phyloP scores from a whole-genome alignment of 2,113 vertebrate species.

The Climacteris rufus region DNA sequence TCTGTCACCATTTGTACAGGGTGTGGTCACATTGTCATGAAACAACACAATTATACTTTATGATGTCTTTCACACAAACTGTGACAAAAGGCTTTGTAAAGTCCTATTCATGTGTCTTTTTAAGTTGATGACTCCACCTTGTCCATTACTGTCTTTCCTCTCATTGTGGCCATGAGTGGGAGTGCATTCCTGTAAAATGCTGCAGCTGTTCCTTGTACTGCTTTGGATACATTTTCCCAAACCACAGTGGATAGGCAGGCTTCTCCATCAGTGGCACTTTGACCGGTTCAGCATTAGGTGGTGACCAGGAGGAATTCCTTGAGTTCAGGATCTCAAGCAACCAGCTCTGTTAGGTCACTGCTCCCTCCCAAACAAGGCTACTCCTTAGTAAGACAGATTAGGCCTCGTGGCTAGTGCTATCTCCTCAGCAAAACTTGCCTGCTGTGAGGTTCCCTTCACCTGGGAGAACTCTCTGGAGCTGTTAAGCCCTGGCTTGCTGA shows the following conservation, averaged over 20 bases:
- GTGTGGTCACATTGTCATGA: slow-evolving; percentile 1
- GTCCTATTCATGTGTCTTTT: not conserved
- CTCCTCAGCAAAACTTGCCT: not conserved
- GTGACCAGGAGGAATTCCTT: not conserved
- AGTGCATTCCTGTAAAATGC: not conserved
- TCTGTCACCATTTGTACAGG: not conserved
- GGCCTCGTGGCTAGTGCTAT: not conserved
- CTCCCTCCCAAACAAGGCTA: not conserved
- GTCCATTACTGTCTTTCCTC: not conserved
- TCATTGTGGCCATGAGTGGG: not conserved
- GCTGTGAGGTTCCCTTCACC: not conserved
- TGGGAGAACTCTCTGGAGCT: not conserved
- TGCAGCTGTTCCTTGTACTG: not conserved
- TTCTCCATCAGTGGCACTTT: not conserved
- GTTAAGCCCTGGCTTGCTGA: not conserved
- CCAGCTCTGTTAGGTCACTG: not conserved
- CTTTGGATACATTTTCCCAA: not conserved
- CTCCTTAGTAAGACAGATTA: not conserved
- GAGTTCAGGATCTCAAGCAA: not conserved
- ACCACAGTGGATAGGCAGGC: not conserved
- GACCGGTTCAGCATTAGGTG: not conserved
- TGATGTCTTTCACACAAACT: not conserved
- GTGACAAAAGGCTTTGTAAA: slow-evolving; percentile 16
- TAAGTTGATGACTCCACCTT: not conserved
- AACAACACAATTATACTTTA: not conserved